Evolutionary conservation across 2,113 vertebrate species (phyloP), one percentile per base, ranked within the genome.

Genomic region (Genyomyrus donnyi): DNA sequence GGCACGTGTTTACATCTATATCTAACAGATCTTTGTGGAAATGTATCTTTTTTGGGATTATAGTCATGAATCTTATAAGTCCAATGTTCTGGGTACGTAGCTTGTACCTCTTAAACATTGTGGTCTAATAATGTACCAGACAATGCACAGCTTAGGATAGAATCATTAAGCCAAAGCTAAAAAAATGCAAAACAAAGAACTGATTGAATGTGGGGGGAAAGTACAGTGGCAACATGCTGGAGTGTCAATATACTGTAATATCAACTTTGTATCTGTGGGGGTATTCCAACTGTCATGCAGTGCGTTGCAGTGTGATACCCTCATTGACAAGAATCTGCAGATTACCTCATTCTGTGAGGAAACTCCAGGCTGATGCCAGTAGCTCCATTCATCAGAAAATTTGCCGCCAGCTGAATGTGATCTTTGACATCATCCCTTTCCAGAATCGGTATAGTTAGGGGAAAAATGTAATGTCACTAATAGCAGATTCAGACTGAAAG

Each of bases 21-120:
- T 42, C 56, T 88, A 88, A 58, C 21, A 17, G 50, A 88, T 58
- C 11, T 17, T 13, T 62, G 35, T 21, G 52, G 17, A 11, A 21
- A 49, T 83, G 87, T 89, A 46, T 92, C 90, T 91, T 92, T 91
- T 70, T 77, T 90, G 92, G 91, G 93, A 92, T 91, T 70, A 48
- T 90, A 86, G 3, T 92, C 87, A 95, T 91, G 89, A 93, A 89
- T 85, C 90, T 11, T 62, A 17, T 9, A 88, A 45, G 19, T 46
- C 39, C 27, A 39, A 74, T 35, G 66, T 42, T 35, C 31, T 45
- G 35, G 50, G 15, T 56, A 17, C 13, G 31, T 58, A 62, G 87
- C 49, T 87, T 88, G 31, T 62, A 62, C 31, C 31, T 39, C 19
- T 45, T 88, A 21, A 35, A 87, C 48, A 15, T 52, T 46, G 21